Evolutionary conservation across 2,888 invertebrate species (phyloP).

Genomic region (Lasius platythorax): DNA sequence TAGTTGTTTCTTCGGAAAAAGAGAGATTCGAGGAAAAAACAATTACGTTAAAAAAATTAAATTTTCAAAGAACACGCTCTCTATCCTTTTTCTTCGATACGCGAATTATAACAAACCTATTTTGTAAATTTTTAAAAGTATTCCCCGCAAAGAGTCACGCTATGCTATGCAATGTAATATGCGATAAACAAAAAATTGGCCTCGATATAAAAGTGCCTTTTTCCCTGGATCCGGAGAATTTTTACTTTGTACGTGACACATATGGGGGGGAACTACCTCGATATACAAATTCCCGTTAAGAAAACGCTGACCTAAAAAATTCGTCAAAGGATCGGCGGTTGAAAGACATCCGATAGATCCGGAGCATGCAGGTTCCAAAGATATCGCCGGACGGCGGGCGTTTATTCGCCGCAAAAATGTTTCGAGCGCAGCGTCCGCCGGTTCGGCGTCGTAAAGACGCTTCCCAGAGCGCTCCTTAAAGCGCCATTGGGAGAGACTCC

Average conservation of each 20-base stretch:
- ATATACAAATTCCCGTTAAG: conserved; percentile 38
- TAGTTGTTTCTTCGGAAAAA: not conserved
- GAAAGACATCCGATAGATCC: conserved; percentile 44
- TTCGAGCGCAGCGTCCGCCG: conserved; percentile 25
- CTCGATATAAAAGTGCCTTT: not conserved
- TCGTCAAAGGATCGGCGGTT: conserved; percentile 38
- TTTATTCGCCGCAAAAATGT: conserved; percentile 52
- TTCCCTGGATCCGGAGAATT: not conserved
- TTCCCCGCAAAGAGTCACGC: not conserved
- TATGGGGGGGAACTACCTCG: not conserved
- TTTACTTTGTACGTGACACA: conserved; percentile 4
- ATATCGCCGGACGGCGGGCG: conserved; percentile 7
- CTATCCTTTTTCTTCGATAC: not conserved
- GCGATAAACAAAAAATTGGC: not conserved
- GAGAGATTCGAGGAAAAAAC: not conserved
- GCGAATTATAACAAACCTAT: not conserved
- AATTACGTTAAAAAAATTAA: not conserved
- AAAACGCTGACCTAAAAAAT: conserved; percentile 43
- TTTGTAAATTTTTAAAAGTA: not conserved
- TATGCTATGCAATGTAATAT: not conserved
- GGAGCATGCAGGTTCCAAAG: conserved; percentile 8
- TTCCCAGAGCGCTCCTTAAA: conserved; percentile 48
- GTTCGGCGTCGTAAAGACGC: conserved; percentile 47
- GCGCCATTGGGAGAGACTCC: conserved; percentile 50
- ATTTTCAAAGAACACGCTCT: not conserved